Base-by-base conservation (phyloP, 2,113 vertebrate species). In the Larimichthys crocea region DNA sequence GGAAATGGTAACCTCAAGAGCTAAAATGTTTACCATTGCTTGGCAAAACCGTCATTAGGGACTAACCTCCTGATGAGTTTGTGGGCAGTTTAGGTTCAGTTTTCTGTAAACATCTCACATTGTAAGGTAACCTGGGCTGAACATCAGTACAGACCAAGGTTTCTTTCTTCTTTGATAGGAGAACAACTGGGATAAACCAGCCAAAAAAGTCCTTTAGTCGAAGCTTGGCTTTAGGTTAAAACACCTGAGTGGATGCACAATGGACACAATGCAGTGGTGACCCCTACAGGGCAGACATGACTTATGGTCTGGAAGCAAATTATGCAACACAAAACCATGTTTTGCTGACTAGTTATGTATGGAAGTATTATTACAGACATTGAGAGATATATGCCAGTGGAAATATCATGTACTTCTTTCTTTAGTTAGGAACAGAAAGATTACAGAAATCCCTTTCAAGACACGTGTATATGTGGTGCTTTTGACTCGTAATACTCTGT, bases 401-500 rank as follows among this genome's bases (percentile, higher is more conserved):
- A 29, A 50, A 0, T n/a, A 65, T 24, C 6, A 52, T 20, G 7
- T 22, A 29, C 40, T 69, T 46, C 66, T 8, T 40, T 69, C 55
- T 35, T 69, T 42, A 57, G 31, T 56, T 31, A 65, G 17, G 22
- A 75, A 63, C 11, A 60, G 59, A 53, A 19, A 64, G 24, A 72
- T 59, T 70, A 20, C 12, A 56, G 46, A 59, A 15, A 80, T 71
- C 74, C 65, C 65, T 59, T 9, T 60, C n/a, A 24, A 82, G 31
- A 61, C 20, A 61, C 22, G 57, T 46, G 57, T 46, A 74, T 76
- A 26, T 72, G 24, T 50, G 31, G 79, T 56, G 19, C 70, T 57
- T 76, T 63, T 63, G n/a, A 55, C 22, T 75, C 26, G 52, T 76
- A 57, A 79, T 63, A 72, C 60, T 62, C 50, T 42, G 35, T 78